Conservation (phyloP, 2,797 vertebrate genomes). For the Cryptoprocta ferox region DNA sequence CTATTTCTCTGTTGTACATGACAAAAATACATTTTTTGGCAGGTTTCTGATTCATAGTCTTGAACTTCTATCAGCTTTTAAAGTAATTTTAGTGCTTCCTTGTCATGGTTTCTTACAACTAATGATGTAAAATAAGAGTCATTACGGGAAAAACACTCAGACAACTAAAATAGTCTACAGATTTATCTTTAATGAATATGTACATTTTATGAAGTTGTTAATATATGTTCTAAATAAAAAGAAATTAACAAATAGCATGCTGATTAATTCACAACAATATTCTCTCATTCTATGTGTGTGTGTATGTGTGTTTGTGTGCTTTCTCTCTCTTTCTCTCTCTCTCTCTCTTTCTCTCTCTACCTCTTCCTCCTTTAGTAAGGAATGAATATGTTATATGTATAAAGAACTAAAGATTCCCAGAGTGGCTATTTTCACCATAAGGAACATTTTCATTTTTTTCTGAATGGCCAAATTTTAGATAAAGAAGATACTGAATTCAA, state of each 20-base stretch:
- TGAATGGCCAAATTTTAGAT: neutral
- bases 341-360: neutral
- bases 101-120: slow-evolving; percentile 52
- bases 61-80: slow-evolving; percentile 30
- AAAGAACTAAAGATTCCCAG: neutral
- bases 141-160: neutral
- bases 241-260: neutral
- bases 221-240: neutral
- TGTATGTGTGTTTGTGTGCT: too few relatives aligned
- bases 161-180: neutral
- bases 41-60: slow-evolving; percentile 31
- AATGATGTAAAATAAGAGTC: slow-evolving; percentile 56
- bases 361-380: neutral
- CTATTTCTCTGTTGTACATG: neutral
- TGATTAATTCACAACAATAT: neutral
- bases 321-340: too few relatives aligned
- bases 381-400: neutral
- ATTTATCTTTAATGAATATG: neutral
- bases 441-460: neutral
- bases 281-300: neutral
- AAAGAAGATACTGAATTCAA: neutral
- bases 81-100: slow-evolving; percentile 48
- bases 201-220: neutral
- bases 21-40: slow-evolving; percentile 57
- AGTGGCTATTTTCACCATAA: neutral